Percentiles rank a stretch among this genome's conserved stretches.
Conservation (phyloP, 2,888 invertebrate genomes). For the Platycheirus albimanus region DNA sequence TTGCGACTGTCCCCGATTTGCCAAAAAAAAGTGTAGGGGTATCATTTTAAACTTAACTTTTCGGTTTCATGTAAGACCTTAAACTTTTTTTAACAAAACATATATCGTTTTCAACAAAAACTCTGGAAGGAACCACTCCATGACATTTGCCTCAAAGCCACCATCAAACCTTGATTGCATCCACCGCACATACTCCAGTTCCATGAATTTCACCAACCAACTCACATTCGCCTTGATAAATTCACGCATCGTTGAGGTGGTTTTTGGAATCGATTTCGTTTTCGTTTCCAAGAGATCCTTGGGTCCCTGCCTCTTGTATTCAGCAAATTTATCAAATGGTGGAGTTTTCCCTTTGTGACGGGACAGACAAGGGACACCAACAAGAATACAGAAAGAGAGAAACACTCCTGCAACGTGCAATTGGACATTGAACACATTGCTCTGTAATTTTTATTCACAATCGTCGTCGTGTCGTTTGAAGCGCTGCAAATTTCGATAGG, state of each 20-base stretch:
- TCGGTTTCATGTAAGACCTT: too few species aligned
- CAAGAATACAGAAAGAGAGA: background rate
- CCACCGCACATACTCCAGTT: too few species aligned
- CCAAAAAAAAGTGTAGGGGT: too few species aligned
- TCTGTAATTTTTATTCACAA: slow-evolving; percentile 31
- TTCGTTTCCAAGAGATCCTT: slow-evolving; percentile 1
- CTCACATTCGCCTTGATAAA: background rate
- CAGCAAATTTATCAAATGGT: slow-evolving; percentile 27
- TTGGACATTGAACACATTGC: slow-evolving; percentile 12
- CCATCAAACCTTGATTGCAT: background rate
- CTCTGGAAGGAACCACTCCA: too few species aligned
- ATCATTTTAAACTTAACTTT: too few species aligned
- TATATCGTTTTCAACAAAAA: background rate
- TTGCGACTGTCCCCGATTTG: too few species aligned
- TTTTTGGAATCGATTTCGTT: background rate
- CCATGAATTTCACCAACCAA: background rate
- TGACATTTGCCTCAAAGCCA: background rate
- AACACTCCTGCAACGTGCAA: background rate
- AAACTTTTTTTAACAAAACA: background rate
- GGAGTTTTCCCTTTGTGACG: slow-evolving; percentile 1
- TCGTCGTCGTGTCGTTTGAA: too few species aligned
- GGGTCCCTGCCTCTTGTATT: background rate
- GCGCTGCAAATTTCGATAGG: background rate
- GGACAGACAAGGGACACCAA: background rate
- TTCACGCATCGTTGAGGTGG: slow-evolving; percentile 2